Evolutionary conservation across 2,113 vertebrate genomes (phyloP).

Genomic region (Pelusios castaneus): DNA sequence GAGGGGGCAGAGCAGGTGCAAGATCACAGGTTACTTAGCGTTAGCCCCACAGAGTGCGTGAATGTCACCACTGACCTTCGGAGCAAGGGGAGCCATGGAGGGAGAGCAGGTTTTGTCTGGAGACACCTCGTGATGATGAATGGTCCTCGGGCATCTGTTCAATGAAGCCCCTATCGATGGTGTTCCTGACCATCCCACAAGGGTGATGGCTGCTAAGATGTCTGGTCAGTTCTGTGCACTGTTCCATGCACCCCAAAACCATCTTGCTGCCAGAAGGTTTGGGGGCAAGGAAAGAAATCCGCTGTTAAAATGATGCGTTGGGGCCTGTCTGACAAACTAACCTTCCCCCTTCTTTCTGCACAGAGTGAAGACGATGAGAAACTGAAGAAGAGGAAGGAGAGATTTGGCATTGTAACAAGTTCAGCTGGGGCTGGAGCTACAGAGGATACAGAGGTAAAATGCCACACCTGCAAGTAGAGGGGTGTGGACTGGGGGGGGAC

Average conservation of each 20-base stretch:
- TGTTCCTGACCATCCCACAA: rapidly evolving
- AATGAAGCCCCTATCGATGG: not conserved
- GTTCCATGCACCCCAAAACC: not conserved
- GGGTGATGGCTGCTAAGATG: not conserved
- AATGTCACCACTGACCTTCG: not conserved
- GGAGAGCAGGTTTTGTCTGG: not conserved
- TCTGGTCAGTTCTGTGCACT: rapidly evolving
- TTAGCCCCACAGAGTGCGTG: not conserved
- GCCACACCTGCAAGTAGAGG: not conserved
- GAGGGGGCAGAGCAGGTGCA: not conserved
- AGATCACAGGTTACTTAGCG: not conserved
- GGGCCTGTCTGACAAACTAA: not conserved
- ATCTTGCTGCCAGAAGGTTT: not conserved
- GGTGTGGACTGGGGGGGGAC: rapidly evolving
- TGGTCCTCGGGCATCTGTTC: rapidly evolving
- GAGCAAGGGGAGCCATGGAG: rapidly evolving
- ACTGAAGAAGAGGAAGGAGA: slow-evolving; percentile 93
- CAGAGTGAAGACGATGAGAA: slow-evolving; percentile 93
- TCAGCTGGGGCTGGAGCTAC: slow-evolving; percentile 70
- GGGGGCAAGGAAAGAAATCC: not conserved
- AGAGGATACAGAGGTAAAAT: slow-evolving; percentile 85
- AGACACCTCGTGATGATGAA: not conserved
- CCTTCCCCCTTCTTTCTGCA: not conserved
- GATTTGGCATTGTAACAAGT: slow-evolving; percentile 86
- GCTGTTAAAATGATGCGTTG: rapidly evolving